These are phyloP conservation scores for Melozone crissalis DNA, from an alignment of 2,113 vertebrate species.

Conservation along the genomic window DNA sequence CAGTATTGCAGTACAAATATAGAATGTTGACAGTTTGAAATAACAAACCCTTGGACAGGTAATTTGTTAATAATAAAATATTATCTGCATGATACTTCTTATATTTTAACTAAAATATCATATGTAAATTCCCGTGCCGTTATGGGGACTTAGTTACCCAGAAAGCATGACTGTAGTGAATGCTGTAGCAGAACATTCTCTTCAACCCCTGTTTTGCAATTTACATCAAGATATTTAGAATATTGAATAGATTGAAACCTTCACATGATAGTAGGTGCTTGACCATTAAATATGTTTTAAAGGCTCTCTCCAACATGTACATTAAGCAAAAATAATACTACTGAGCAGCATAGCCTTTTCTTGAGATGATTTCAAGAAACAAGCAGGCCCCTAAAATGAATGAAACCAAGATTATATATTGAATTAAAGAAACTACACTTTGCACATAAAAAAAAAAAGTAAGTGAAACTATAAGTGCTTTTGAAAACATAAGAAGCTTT, in stretches of 20 bases:
- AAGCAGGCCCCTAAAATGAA: background rate
- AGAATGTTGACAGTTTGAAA: background rate
- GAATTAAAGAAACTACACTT: background rate
- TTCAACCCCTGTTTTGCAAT: background rate
- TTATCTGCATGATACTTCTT: background rate
- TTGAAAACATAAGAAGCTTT: background rate
- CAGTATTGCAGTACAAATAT: background rate
- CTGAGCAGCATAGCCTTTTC: background rate
- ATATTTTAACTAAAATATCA: background rate
- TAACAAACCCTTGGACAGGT: background rate
- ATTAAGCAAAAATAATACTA: background rate
- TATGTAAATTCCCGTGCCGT: background rate
- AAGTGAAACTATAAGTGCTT: background rate
- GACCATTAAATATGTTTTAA: background rate
- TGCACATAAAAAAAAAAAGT: background rate
- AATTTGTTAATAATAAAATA: background rate
- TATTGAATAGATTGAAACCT: background rate
- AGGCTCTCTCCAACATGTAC: accelerated
- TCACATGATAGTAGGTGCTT: background rate
- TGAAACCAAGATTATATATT: background rate
- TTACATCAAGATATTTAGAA: background rate
- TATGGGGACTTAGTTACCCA: background rate
- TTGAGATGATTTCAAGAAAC: background rate
- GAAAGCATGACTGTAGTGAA: background rate
- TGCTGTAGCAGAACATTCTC: background rate